phyloP scores from a whole-genome alignment of 2,113 vertebrate genomes.

The Odontophorus gujanensis region DNA sequence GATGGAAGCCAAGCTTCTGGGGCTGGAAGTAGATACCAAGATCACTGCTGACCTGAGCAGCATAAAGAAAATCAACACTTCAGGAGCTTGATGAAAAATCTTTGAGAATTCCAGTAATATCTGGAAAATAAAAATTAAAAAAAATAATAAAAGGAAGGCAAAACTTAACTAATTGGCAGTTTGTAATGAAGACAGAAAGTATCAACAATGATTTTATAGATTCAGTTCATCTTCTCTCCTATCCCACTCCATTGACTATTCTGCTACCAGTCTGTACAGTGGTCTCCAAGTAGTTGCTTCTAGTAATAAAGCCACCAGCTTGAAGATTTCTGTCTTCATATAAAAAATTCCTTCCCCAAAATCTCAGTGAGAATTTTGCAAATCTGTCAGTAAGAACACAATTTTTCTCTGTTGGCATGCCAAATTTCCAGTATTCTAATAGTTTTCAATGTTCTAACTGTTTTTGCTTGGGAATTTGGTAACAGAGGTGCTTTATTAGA shows the following conservation, averaged over 20 bases:
- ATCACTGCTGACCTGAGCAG: not conserved
- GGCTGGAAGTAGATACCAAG: not conserved
- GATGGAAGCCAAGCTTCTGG: not conserved
- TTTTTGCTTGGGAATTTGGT: slow-evolving; percentile 27
- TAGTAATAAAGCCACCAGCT: not conserved
- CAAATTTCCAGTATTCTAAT: not conserved
- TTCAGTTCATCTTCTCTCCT: not conserved
- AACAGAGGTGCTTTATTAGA: slow-evolving; percentile 1
- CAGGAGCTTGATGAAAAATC: not conserved
- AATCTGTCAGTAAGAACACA: not conserved
- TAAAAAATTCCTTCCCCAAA: not conserved
- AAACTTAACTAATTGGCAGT: not conserved
- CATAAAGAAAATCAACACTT: not conserved
- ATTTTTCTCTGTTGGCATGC: not conserved
- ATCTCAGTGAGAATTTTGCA: not conserved
- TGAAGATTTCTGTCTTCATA: not conserved
- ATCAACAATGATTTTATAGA: not conserved
- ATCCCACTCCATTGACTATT: not conserved
- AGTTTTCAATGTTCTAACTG: not conserved
- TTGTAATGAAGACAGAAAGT: not conserved
- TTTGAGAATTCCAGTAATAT: not conserved
- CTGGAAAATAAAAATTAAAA: not conserved
- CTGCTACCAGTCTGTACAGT: not conserved
- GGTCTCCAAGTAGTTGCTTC: not conserved
- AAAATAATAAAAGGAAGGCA: not conserved